Evolutionary conservation across 1,140 invertebrate species (phyloP).

Genomic region (Drosophila bocki): DNA sequence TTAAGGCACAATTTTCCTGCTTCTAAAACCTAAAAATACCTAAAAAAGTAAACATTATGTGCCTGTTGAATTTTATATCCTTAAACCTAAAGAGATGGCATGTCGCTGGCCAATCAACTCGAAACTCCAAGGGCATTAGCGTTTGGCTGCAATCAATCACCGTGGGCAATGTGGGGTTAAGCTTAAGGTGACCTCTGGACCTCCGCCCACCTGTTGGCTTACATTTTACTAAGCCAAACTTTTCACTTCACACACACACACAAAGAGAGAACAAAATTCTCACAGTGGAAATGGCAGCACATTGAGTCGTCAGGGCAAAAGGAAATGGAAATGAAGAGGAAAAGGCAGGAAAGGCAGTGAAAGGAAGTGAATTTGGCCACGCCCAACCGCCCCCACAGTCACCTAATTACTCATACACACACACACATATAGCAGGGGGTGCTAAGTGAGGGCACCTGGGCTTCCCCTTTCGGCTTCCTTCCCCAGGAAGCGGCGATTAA

Average conservation of each 20-base stretch:
- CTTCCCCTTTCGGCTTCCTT: slow-evolving; percentile 14
- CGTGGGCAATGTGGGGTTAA: slow-evolving; percentile 17
- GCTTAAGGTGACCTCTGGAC: slow-evolving; percentile 19
- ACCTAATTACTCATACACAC: slow-evolving; percentile 40
- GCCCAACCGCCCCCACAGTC: slow-evolving; percentile 28
- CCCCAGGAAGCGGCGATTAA: slow-evolving; percentile 71
- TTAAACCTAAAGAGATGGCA: slow-evolving; percentile 7
- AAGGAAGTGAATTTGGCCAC: slow-evolving; percentile 19
- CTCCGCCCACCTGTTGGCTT: slow-evolving; percentile 46
- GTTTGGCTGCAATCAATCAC: slow-evolving; percentile 30
- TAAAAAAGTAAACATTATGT: neutral
- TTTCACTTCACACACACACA: neutral
- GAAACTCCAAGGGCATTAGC: slow-evolving; percentile 15
- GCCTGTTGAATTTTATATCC: too few species aligned
- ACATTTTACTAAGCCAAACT: neutral
- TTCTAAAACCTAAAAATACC: neutral
- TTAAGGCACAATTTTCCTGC: neutral
- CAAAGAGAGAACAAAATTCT: slow-evolving; percentile 12
- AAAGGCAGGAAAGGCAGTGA: slow-evolving; percentile 3
- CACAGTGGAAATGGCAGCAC: slow-evolving; percentile 31
- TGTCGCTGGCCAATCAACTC: slow-evolving; percentile 37
- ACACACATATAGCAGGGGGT: neutral
- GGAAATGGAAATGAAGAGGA: slow-evolving; percentile 10
- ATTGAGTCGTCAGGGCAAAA: slow-evolving; percentile 40
- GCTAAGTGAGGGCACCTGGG: slow-evolving; percentile 30